Base-by-base conservation (phyloP, 2,888 invertebrate genomes). In the Eretmocerus hayati region DNA sequence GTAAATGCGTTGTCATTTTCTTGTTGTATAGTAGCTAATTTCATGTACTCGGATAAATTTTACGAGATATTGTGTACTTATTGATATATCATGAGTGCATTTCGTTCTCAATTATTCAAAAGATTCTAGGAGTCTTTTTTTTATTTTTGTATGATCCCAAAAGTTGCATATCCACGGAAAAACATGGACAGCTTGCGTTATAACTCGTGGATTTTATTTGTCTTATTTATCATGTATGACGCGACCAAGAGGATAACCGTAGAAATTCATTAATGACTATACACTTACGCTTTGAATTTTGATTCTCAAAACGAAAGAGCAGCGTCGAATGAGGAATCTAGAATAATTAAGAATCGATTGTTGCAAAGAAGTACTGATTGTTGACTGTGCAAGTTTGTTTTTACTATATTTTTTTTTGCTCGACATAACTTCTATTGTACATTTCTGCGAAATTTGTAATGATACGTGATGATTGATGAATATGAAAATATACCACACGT, bases 11-110 rank as follows among this genome's bases (percentile, higher is more conserved):
- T 56, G 57, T 56, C 57, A 54, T 51, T 53, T 50, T 56, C 53
- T 57, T 52, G 54, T 57, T 58, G 51, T 57, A 57, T 56, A 59
- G 54, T 56, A 56, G 50, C 55, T 56, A 56, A 31, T 51, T 56
- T 50, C 52, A 48, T 54, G 48, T 54, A 55, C 49, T n/a, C 51
- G 37, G 40, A 45, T 50, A 42, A 49, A 56, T 42, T 42, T 43
- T 50, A 42, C 38, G 36, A 30, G 18, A 22, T 40, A 36, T 19
- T 42, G 36, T n/a, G n/a, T n/a, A n/a, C n/a, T n/a, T n/a, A n/a
- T n/a, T n/a, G n/a, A n/a, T n/a, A n/a, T n/a, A n/a, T n/a, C n/a
- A n/a, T n/a, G n/a, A n/a, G n/a, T n/a, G n/a, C n/a, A n/a, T n/a
- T n/a, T n/a, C n/a, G n/a, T n/a, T n/a, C n/a, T n/a, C n/a, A n/a